Conservation (phyloP, 2,888 invertebrate species). For the Siphonodentalium dalli region DNA sequence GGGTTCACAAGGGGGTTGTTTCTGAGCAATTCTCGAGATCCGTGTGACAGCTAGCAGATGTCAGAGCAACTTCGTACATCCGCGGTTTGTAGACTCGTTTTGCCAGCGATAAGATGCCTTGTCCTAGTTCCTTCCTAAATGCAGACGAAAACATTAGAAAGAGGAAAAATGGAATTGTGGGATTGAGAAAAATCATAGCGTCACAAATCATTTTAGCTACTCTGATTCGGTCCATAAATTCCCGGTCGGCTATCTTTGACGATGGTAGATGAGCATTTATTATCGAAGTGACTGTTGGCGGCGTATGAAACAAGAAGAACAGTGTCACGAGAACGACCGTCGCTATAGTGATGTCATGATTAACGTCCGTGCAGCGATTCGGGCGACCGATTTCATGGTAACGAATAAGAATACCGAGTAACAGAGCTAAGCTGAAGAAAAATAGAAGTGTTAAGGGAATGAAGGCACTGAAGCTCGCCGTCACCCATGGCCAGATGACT, state of each 20-base stretch:
- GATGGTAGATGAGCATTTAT: constrained; percentile 33
- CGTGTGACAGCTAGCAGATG: constrained; percentile 28
- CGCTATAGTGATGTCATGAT: constrained; percentile 34
- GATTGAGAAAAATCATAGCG: constrained; percentile 36
- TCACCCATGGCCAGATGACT: constrained; percentile 56
- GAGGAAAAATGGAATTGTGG: constrained; percentile 34
- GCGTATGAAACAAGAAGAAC: constrained; percentile 40
- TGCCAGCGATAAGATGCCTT: constrained; percentile 11
- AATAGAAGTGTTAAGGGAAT: constrained; percentile 50
- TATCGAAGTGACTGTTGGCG: constrained; percentile 34
- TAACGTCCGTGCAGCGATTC: too few species aligned
- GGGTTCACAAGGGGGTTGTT: constrained; percentile 29
- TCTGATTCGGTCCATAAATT: constrained; percentile 29
- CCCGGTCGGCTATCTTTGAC: constrained; percentile 32
- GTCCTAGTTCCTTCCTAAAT: constrained; percentile 30
- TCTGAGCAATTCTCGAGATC: constrained; percentile 35
- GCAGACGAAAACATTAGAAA: constrained; percentile 36
- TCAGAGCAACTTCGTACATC: constrained; percentile 38
- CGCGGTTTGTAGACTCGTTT: constrained; percentile 29
- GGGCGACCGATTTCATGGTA: too few species aligned
- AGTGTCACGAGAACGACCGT: constrained; percentile 33
- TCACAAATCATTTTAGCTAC: constrained; percentile 27
- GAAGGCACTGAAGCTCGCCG: constrained; percentile 51
- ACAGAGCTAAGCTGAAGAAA: constrained; percentile 36
- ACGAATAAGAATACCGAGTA: constrained; percentile 34